Conservation (phyloP, 2,113 vertebrate species). For the Melanotaenia duboulayi region DNA sequence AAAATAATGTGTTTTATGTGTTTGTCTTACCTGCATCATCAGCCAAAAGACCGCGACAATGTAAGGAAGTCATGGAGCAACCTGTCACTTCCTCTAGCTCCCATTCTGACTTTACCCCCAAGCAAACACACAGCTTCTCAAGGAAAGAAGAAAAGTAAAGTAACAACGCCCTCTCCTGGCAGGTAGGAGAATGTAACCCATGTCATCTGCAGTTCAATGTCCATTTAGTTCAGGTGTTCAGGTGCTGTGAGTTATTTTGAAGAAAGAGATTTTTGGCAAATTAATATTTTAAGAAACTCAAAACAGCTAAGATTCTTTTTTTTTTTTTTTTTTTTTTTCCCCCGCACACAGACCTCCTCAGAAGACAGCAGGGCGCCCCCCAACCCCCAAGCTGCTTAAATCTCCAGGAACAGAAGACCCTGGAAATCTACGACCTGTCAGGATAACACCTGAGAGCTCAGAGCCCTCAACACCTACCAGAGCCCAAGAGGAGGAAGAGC, state of each 20-base stretch:
- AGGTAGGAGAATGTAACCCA: conserved; percentile 81
- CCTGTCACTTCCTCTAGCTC: conserved; percentile 77
- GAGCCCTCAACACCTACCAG: conserved; percentile 8
- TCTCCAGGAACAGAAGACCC: conserved; percentile 82
- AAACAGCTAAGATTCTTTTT: too few relatives aligned
- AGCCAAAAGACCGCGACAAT: conserved; percentile 82
- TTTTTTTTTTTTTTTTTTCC: background rate
- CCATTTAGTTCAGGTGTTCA: background rate
- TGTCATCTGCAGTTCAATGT: background rate
- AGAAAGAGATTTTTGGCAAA: too few relatives aligned
- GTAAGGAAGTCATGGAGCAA: conserved; percentile 87
- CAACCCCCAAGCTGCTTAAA: conserved; percentile 84
- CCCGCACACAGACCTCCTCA: conserved; percentile 73
- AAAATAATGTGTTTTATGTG: background rate
- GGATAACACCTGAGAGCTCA: conserved; percentile 78
- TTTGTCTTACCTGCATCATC: conserved; percentile 50
- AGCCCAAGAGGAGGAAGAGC: conserved; percentile 36
- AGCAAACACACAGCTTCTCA: conserved; percentile 84
- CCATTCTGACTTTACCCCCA: conserved; percentile 71
- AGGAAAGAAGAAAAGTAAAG: conserved; percentile 83
- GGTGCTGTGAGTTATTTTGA: too few relatives aligned
- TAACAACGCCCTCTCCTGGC: conserved; percentile 84
- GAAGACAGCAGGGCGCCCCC: conserved; percentile 83
- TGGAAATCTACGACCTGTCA: conserved; percentile 90
- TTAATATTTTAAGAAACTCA: too few relatives aligned